phyloP scores from a whole-genome alignment of 92 coral and sea anemone genomes.

The Porites cylindrica region DNA sequence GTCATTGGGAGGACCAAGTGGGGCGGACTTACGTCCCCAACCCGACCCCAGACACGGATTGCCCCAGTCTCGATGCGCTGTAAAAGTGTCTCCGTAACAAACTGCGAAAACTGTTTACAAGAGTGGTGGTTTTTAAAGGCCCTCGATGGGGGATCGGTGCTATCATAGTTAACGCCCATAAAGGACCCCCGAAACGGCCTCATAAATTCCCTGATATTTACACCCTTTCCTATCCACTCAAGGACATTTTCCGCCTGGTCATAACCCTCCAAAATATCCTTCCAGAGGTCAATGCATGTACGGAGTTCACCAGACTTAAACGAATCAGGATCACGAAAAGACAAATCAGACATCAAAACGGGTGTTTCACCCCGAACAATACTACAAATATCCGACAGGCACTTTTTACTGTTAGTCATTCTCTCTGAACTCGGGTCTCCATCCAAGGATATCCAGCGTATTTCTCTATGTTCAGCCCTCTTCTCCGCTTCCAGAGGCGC shows the following conservation, averaged over 20 bases:
- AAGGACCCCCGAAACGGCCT: slow-evolving; percentile 48
- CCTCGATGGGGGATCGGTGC: slow-evolving; percentile 36
- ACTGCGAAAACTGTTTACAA: slow-evolving; percentile 48
- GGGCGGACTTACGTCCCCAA: slow-evolving; percentile 43
- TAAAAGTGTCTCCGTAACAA: slow-evolving; percentile 35
- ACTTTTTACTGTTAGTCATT: background rate
- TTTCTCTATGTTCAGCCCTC: background rate
- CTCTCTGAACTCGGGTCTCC: slow-evolving; percentile 19
- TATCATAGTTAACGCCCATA: slow-evolving; percentile 37
- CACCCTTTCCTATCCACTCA: slow-evolving; percentile 36
- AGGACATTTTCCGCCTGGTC: slow-evolving; percentile 13
- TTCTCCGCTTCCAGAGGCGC: slow-evolving; percentile 2
- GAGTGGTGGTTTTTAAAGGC: slow-evolving; percentile 54
- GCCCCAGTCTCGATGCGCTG: slow-evolving; percentile 47
- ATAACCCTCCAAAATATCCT: background rate
- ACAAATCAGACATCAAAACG: background rate
- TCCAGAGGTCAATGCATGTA: background rate
- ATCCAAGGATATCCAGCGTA: slow-evolving; percentile 7
- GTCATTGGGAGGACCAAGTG: slow-evolving; percentile 47
- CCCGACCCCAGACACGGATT: slow-evolving; percentile 43
- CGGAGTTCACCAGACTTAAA: background rate
- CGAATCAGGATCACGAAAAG: background rate
- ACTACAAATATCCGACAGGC: background rate
- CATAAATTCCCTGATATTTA: slow-evolving; percentile 8
- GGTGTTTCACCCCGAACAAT: slow-evolving; percentile 8